phyloP scores from a whole-genome alignment of 2,797 vertebrate genomes.

The Microctenopoma steveboyesi region DNA sequence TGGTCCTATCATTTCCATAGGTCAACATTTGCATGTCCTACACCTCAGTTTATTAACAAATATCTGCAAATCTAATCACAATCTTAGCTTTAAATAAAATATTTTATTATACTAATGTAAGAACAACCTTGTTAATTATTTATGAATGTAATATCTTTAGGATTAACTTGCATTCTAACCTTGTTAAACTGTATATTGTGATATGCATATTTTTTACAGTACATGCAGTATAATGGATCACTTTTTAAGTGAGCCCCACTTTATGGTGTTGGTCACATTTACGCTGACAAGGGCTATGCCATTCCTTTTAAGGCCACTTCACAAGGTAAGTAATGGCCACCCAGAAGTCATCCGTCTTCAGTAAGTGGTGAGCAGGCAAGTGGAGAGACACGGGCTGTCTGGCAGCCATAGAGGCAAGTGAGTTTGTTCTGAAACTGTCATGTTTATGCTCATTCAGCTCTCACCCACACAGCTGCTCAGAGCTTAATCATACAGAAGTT shows the following conservation, averaged over 20 bases:
- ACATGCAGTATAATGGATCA: conserved; percentile 38
- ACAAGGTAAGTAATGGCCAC: conserved; percentile 64
- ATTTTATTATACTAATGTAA: too few relatives aligned
- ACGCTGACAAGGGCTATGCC: conserved; percentile 43
- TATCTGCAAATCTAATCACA: too few relatives aligned
- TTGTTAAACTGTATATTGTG: not conserved
- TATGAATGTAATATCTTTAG: not conserved
- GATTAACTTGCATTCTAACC: conserved; percentile 6
- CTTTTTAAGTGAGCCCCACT: conserved; percentile 56
- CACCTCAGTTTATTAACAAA: too few relatives aligned
- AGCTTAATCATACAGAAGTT: conserved; percentile 53
- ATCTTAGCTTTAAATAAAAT: too few relatives aligned
- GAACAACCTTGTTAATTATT: not conserved
- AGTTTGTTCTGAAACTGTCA: conserved; percentile 68
- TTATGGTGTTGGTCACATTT: conserved; percentile 64
- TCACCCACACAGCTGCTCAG: conserved; percentile 54
- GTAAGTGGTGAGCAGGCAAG: conserved; percentile 65
- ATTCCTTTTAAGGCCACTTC: conserved; percentile 67
- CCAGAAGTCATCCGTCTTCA: conserved; percentile 68
- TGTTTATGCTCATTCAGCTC: conserved; percentile 63
- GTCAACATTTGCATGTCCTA: too few relatives aligned
- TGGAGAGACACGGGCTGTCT: conserved; percentile 62
- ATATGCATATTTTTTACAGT: conserved; percentile 1
- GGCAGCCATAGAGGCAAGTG: conserved; percentile 42
- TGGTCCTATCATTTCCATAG: too few relatives aligned